Conservation (phyloP, 2,113 vertebrate genomes). For the Echinops telfairi region DNA sequence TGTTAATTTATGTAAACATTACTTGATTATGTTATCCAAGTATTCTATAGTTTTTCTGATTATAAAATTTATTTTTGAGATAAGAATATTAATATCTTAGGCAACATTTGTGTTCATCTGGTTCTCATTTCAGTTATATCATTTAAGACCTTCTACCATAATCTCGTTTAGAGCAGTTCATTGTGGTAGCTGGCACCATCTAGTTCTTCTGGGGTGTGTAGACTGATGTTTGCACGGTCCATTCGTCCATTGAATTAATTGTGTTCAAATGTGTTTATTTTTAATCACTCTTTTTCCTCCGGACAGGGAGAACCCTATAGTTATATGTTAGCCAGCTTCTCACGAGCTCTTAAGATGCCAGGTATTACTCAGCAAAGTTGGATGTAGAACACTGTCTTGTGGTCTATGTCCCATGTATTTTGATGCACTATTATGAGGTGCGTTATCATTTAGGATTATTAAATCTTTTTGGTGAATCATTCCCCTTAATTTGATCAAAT, state of each 20-base stretch:
- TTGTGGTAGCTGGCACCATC: no score
- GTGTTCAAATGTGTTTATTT: no score
- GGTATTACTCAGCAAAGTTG: no score
- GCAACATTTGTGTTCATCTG: background rate
- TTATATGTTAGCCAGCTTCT: no score
- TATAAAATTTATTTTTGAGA: conserved; percentile 20
- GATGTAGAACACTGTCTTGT: no score
- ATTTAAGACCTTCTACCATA: background rate
- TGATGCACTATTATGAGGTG: background rate
- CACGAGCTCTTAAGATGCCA: no score
- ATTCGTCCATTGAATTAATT: no score
- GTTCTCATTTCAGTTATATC: conserved; percentile 22
- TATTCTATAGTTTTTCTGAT: conserved; percentile 7
- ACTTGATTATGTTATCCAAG: background rate
- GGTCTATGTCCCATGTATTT: background rate
- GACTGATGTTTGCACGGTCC: no score
- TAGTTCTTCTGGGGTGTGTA: no score
- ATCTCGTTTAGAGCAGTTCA: no score
- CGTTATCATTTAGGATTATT: background rate
- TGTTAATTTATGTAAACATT: background rate
- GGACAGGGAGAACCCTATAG: no score
- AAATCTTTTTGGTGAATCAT: background rate
- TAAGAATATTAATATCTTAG: background rate
- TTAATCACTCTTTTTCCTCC: no score
- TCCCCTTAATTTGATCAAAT: conserved; percentile 8